Evolutionary conservation across 2,888 invertebrate species (phyloP), one percentile per base, ranked within the genome.

Genomic region (Lysandra coridon): DNA sequence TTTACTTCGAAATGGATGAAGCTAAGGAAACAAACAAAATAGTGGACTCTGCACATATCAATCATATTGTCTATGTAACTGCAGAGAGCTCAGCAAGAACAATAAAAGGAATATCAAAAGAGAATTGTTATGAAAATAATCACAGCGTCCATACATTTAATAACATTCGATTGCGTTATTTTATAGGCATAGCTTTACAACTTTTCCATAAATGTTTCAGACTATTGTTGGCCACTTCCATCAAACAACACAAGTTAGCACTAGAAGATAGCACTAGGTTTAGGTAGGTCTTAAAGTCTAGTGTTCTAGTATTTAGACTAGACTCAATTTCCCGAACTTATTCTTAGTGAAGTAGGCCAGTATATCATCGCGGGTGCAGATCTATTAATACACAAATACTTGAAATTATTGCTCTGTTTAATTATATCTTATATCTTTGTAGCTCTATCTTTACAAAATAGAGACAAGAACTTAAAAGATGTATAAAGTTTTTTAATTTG

Each of bases 331-430:
- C 23, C 30, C 64, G 30, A 12, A 30, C 64, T 64, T 23, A 64
- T 64, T 30, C 64, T 23, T 10, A 12, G 64, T 64, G 30, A 64
- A 64, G 64, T 64, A 23, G 64, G 64, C 3, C 64, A 64, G 23
- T 64, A 30, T 64, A 64, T 64, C 30, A 12, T 23, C 30, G 64
- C 30, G 64, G 64, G 64, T 12, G 64, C 64, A 23, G 30, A 30
- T 64, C 64, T 12, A 64, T 30, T 12, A 23, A 64, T 64, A 64
- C 30, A 64, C 64, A 64, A 64, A 64, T 64, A 64, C 64, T 64
- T 64, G 23, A 30, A 23, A 64, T 64, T 30, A 64, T 30, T 64
- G 10, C 64, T 30, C 12, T 64, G 64, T 30, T 64, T 30, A 64
- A 30, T 30, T 23, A 64, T 62, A 53, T 53, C 2, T 53, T 14